Conservation (phyloP, 2,888 invertebrate genomes). For the Eristalis pertinax region DNA sequence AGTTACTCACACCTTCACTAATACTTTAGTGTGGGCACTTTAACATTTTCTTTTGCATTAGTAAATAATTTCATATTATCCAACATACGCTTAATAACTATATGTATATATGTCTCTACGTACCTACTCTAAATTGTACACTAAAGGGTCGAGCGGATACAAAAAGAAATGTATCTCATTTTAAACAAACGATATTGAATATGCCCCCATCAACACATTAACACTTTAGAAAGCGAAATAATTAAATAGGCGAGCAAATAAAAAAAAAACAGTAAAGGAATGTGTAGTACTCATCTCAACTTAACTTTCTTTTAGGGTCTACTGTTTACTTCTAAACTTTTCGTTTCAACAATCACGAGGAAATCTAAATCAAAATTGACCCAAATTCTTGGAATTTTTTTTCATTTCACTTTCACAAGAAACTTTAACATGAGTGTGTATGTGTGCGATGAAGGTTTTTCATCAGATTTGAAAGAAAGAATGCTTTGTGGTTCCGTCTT, state of each 20-base stretch:
- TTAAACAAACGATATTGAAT: background rate
- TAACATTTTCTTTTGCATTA: too few species aligned
- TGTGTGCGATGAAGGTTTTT: conserved; percentile 20
- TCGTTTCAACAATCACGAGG: conserved; percentile 7
- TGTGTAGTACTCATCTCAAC: background rate
- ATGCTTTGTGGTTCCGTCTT: background rate
- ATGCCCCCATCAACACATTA: background rate
- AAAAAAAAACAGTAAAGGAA: background rate
- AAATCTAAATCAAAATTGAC: conserved; percentile 47
- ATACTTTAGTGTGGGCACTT: too few species aligned
- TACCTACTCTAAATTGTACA: background rate
- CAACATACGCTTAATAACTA: too few species aligned
- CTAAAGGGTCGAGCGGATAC: background rate
- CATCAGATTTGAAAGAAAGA: conserved; percentile 18
- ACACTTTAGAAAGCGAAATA: background rate
- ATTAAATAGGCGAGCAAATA: conserved; percentile 2
- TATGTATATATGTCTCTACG: too few species aligned
- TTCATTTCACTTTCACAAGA: conserved; percentile 18
- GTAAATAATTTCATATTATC: too few species aligned
- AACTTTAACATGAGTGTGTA: background rate
- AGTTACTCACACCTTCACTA: too few species aligned
- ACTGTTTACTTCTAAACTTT: conserved; percentile 20
- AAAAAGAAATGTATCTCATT: background rate
- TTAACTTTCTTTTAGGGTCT: conserved; percentile 10
- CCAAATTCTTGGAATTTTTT: conserved; percentile 34